Evolutionary conservation across 2,888 invertebrate species (phyloP), one percentile per base, ranked within the genome.

Genomic region (Polietes domitor): DNA sequence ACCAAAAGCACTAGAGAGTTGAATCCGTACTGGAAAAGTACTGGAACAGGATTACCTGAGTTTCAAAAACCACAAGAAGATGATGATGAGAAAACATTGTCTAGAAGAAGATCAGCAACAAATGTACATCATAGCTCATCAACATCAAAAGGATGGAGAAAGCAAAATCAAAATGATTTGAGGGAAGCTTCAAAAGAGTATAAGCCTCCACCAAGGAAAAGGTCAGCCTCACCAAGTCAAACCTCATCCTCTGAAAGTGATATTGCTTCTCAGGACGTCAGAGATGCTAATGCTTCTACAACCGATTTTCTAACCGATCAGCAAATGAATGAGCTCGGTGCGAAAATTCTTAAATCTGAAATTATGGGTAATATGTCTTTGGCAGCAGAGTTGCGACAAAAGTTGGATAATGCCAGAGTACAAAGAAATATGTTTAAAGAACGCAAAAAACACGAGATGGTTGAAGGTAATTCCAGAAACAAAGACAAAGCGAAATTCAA

Each of bases 311-410:
- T 96, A 19, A 95, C 95, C 61, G 96, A 97, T 92, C 95, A 95
- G 87, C 96, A 99, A 91, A 95, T 98, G 94, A 99, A 99, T 92
- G 95, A 96, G 87, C 91, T 99, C 55, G 97, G 96, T 53, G 98
- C 98, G 1, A 97, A 96, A 93, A 94, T 98, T 85, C 93, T 99
- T 0, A 98, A 98, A 93, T 98, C 99, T 15, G 98, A 99, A 94
- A 95, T 99, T 87, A 94, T 98, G 94, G 98, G 98, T 19, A 95
- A 98, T 90, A 92, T 91, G 89, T 94, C 94, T 85, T 90, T 96
- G 75, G 96, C 96, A 0, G 90, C 92, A 47, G 94, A 96, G 89
- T 92, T 98, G 63, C 97, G 96, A 92, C 89, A 92, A 2, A 95
- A 97, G 91, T 92, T 98, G 58, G 96, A 96, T 86, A 92, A 92